These are phyloP conservation scores for Brachionus sp. DNA, from an alignment of 1,140 invertebrate genomes.

Conservation along the genomic window DNA sequence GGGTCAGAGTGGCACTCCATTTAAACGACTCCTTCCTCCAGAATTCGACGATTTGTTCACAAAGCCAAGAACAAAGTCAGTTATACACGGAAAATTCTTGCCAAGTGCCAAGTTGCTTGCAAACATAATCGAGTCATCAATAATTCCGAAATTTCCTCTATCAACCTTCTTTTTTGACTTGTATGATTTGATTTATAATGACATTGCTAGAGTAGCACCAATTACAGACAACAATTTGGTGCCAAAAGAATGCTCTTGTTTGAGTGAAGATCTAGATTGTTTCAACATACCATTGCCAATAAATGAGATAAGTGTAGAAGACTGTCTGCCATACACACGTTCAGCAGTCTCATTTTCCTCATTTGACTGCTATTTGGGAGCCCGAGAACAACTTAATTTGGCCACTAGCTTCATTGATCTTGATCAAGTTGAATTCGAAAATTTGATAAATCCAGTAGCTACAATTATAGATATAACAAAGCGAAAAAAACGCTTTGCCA, in stretches of 20 bases:
- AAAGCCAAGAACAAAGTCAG: background rate
- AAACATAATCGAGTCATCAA: background rate
- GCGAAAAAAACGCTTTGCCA: background rate
- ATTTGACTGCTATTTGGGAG: background rate
- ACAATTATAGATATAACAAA: background rate
- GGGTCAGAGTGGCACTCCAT: background rate
- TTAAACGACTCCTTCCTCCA: background rate
- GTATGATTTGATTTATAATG: background rate
- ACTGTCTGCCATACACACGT: constrained; percentile 2
- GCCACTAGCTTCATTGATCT: constrained; percentile 79
- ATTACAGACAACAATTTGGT: background rate
- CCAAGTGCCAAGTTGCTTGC: background rate
- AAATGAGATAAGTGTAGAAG: background rate
- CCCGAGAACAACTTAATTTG: constrained; percentile 68
- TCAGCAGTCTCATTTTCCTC: background rate
- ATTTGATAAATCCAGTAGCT: background rate
- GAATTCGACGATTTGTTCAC: background rate
- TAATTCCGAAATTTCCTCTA: background rate
- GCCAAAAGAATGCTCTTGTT: background rate
- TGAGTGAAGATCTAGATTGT: background rate
- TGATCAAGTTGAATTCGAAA: background rate
- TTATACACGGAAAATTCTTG: background rate
- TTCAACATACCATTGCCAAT: constrained; percentile 10
- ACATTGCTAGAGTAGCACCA: background rate
- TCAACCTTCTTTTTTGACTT: background rate